Evolutionary conservation across 2,113 vertebrate genomes (phyloP).

Genomic region (Silurus asotus): DNA sequence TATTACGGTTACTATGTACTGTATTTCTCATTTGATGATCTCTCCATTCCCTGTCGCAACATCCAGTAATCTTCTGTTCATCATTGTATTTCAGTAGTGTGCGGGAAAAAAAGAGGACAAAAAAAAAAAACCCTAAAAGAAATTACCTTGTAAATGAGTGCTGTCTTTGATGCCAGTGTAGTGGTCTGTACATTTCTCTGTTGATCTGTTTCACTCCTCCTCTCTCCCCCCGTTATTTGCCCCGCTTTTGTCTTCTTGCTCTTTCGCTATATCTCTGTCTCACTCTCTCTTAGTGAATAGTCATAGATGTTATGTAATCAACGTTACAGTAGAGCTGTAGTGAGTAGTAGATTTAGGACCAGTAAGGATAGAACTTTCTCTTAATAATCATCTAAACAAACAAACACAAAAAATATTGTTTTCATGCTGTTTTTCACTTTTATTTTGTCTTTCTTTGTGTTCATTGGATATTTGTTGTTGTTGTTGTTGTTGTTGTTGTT

Average conservation of each 20-base stretch:
- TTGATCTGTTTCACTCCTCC: slow-evolving; percentile 44
- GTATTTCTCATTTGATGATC: slow-evolving; percentile 75
- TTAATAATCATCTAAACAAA: slow-evolving; percentile 75
- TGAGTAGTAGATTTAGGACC: slow-evolving; percentile 89
- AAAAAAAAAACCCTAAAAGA: slow-evolving; percentile 72
- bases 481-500: slow-evolving; percentile 57
- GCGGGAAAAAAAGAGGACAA: slow-evolving; percentile 76
- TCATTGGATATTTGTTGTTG: slow-evolving; percentile 60
- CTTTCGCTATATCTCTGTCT: slow-evolving; percentile 70
- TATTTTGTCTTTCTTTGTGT: slow-evolving; percentile 62
- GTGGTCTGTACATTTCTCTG: slow-evolving; percentile 71
- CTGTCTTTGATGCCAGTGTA: slow-evolving; percentile 86
- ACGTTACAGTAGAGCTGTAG: slow-evolving; percentile 88
- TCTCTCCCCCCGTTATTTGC: neutral
- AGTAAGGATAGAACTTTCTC: slow-evolving; percentile 97
- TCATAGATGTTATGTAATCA: slow-evolving; percentile 88
- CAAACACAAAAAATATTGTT: slow-evolving; percentile 65
- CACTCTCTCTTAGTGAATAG: slow-evolving; percentile 86
- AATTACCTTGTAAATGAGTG: slow-evolving; percentile 81
- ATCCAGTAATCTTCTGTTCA: slow-evolving; percentile 79
- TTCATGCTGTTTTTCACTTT: slow-evolving; percentile 70
- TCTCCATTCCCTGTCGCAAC: slow-evolving; percentile 78
- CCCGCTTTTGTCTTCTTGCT: slow-evolving; percentile 60
- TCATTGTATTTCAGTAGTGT: slow-evolving; percentile 88
- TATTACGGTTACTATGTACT: slow-evolving; percentile 74